Conservation (phyloP, 1,140 invertebrate species). For the Drosophila lacertosa region DNA sequence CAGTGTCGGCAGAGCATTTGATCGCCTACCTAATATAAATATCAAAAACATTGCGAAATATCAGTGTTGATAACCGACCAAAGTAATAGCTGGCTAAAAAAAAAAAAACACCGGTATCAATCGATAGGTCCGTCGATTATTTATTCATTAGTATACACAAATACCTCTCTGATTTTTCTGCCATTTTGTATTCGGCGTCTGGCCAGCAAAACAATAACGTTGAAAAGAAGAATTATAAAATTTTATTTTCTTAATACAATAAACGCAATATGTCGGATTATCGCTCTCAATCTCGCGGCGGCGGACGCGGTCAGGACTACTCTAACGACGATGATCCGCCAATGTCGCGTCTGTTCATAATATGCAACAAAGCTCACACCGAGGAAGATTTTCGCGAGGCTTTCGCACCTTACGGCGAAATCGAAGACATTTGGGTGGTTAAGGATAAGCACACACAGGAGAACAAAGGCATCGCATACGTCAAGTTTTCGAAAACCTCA, state of each 20-base stretch:
- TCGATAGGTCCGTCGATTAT: conserved; percentile 31
- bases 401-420: conserved; percentile 92
- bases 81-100: not conserved
- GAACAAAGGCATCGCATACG: conserved; percentile 93
- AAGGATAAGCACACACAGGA: conserved; percentile 93
- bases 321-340: conserved; percentile 89
- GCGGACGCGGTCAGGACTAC: conserved; percentile 68
- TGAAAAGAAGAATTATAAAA: conserved; percentile 1
- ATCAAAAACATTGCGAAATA: not conserved
- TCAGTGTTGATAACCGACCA: conserved; percentile 16
- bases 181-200: conserved; percentile 52
- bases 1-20: conserved; percentile 23
- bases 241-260: not conserved
- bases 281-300: conserved; percentile 78
- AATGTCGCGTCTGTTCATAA: conserved; percentile 93
- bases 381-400: conserved; percentile 92
- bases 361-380: conserved; percentile 92
- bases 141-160: conserved; percentile 84
- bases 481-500: conserved; percentile 94
- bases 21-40: conserved; percentile 13
- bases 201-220: conserved; percentile 22
- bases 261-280: conserved; percentile 71
- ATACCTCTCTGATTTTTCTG: conserved; percentile 71
- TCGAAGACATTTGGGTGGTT: conserved; percentile 95
- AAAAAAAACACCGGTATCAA: not conserved